Base-by-base conservation (phyloP, 2,888 invertebrate species). In the Ctenicera cuprea region DNA sequence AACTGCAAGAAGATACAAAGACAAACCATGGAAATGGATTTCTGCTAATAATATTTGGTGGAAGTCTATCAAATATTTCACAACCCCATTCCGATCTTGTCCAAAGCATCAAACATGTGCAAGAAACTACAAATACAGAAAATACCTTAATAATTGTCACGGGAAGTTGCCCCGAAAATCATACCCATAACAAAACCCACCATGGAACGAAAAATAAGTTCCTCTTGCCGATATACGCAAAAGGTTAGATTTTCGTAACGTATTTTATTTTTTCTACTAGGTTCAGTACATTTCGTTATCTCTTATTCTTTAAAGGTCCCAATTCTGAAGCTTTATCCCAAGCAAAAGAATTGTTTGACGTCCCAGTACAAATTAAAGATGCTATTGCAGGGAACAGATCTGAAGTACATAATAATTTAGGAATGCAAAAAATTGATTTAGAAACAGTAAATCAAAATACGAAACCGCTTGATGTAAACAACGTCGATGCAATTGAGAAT, bases 101-200 rank as follows among this genome's bases (percentile, higher is more conserved):
- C 8, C 70, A 70, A 20, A 62, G 66, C 7, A 45, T 74, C 14
- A 74, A 71, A 12, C 48, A 66, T 30, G 67, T 63, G 3, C 37
- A 38, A 4, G 71, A 74, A 41, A 52, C 54, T 0, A 74, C 71
- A 3, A 22, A 71, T 33, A 12, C 37, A 0, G 20, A 52, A 12
- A 20, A 48, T 12, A 74, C 74, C 20, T 50, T 74, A 14, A 48
- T 65, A 9, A 43, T 71, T n/a, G 57, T 74, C 0, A 74, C 54
- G n/a, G 71, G 71, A 0, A 33, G 20, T 57, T 74, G 74, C 38
- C 63, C 73, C 0, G 12, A 8, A 45, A 26, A 4, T 38, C 12
- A n/a, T 30, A 45, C 16, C 2, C 33, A 33, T 8, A 30, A 26
- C 14, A 22, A 26, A 33, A 11, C 26, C 5, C 30, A 33, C 5